These are phyloP conservation scores for Nycteola revayana DNA, from an alignment of 2,888 invertebrate species.

Conservation along the genomic window DNA sequence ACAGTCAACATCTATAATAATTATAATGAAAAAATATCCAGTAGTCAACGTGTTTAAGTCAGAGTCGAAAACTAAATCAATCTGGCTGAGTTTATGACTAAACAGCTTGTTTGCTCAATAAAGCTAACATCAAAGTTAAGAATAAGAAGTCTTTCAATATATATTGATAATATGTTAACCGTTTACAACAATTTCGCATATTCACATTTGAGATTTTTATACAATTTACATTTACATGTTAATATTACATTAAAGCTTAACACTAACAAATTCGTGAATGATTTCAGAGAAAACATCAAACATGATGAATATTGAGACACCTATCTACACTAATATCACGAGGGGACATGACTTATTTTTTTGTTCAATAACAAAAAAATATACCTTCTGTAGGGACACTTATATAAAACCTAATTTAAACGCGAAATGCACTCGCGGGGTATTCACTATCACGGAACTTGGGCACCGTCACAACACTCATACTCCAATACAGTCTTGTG, in stretches of 20 bases:
- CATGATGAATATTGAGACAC: conserved; percentile 41
- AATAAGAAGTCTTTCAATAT: conserved; percentile 31
- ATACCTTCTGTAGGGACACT: conserved; percentile 22
- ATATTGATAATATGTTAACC: conserved; percentile 8
- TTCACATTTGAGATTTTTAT: conserved; percentile 18
- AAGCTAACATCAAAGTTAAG: conserved; percentile 31
- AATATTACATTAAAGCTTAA: conserved; percentile 64
- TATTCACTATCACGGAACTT: conserved; percentile 19
- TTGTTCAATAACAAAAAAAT: conserved; percentile 32
- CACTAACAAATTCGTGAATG: conserved; percentile 68
- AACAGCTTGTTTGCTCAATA: conserved; percentile 35
- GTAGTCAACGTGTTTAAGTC: conserved; percentile 11
- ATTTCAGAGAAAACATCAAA: conserved; percentile 52
- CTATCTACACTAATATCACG: conserved; percentile 74
- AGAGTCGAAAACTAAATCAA: conserved; percentile 14
- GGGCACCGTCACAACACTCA: conserved; percentile 69
- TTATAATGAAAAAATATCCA: conserved; percentile 8
- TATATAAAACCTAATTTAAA: conserved; percentile 21
- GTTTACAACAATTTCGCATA: conserved; percentile 20
- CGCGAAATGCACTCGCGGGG: conserved; percentile 13
- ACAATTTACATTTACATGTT: no score
- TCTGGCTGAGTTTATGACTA: conserved; percentile 10
- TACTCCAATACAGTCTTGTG: conserved; percentile 97
- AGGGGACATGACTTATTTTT: conserved; percentile 59
- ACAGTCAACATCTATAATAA: conserved; percentile 11